These are phyloP conservation scores for Meles meles DNA, from an alignment of 2,113 vertebrate genomes.

Conservation along the genomic window DNA sequence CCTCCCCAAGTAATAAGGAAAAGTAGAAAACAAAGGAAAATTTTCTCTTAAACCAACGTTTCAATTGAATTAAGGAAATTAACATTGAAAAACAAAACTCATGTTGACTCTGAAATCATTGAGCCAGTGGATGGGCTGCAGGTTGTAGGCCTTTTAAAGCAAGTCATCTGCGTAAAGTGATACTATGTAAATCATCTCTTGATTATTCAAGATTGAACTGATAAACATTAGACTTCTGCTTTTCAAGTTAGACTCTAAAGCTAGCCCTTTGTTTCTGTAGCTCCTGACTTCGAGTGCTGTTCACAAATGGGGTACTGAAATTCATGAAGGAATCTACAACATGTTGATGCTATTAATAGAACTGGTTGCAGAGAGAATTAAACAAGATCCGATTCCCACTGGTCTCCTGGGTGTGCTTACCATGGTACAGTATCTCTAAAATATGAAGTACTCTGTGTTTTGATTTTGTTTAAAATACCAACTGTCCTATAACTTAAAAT, in stretches of 20 bases:
- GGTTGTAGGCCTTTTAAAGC: not conserved
- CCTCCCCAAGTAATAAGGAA: not conserved
- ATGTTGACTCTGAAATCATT: not conserved
- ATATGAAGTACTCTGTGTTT: slow-evolving; percentile 37
- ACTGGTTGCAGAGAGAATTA: slow-evolving; percentile 95
- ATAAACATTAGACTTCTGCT: not conserved
- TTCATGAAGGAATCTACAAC: slow-evolving; percentile 99
- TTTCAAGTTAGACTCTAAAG: not conserved
- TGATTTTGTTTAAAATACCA: slow-evolving; percentile 39
- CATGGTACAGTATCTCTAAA: slow-evolving; percentile 85
- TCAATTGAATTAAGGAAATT: not conserved
- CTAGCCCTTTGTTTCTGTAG: slow-evolving; percentile 73
- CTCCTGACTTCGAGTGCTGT: slow-evolving; percentile 97
- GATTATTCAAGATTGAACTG: not conserved
- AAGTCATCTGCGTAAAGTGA: not conserved
- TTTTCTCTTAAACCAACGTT: not conserved
- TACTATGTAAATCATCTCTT: not conserved
- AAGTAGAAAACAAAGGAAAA: not conserved
- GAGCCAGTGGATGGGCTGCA: not conserved
- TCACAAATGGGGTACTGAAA: slow-evolving; percentile 99
- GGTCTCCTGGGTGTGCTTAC: slow-evolving; percentile 94
- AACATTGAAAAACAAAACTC: slow-evolving; percentile 29
- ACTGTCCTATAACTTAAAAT: not conserved
- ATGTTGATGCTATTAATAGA: slow-evolving; percentile 99
- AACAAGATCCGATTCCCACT: slow-evolving; percentile 95